These are phyloP conservation scores for Cydia amplana DNA, from an alignment of 1,140 invertebrate genomes.

Conservation along the genomic window DNA sequence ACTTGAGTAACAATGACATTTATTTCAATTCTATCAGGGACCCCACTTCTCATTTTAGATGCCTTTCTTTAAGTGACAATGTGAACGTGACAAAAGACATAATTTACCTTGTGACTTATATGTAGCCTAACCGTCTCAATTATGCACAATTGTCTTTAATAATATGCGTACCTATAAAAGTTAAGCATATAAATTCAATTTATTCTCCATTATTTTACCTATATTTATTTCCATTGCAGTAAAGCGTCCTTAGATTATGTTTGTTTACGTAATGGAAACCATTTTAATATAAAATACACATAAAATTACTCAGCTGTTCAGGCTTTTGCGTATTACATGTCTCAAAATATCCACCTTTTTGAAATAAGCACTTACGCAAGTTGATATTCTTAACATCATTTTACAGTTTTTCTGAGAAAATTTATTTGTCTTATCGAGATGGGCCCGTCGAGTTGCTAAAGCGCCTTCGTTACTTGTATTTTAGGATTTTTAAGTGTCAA, in stretches of 20 bases:
- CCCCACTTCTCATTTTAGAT: no score
- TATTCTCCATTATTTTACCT: background rate
- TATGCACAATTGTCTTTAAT: no score
- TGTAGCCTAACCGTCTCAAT: background rate
- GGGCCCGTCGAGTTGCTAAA: background rate
- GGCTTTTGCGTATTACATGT: background rate
- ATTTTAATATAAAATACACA: background rate
- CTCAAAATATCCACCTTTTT: slow-evolving; percentile 6
- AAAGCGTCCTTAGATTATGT: background rate
- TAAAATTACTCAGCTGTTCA: background rate
- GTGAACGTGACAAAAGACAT: no score
- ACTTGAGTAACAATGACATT: no score
- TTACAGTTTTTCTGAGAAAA: background rate
- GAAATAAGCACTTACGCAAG: background rate
- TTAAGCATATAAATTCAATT: no score
- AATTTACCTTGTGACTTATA: no score
- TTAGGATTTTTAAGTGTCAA: background rate
- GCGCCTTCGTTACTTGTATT: background rate
- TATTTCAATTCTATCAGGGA: no score
- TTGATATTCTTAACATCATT: background rate
- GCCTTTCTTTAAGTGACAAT: no score
- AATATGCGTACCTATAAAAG: no score
- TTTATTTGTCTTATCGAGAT: background rate
- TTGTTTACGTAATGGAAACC: background rate
- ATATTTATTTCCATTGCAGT: background rate